Base-by-base conservation (phyloP, 2,888 invertebrate genomes). In the Uloborus plumipes region DNA sequence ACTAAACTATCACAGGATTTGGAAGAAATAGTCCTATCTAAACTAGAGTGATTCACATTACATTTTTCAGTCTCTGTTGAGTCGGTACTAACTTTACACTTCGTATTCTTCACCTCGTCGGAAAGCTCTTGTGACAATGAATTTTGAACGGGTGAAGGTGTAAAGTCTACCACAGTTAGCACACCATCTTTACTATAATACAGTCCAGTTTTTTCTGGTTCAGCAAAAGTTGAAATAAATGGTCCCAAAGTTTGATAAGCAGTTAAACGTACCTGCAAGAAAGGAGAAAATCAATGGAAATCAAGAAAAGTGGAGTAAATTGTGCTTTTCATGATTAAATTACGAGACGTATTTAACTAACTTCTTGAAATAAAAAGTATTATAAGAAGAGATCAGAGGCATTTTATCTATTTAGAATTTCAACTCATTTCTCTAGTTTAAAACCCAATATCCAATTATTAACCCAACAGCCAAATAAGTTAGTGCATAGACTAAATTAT, bases 221-320 rank as follows among this genome's bases (percentile, higher is more conserved):
- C 92, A 2, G 94, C 93, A 89, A 94, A 94, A 14, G 94, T 94
- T 0, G 94, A 92, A 86, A 95, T 94, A 88, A 95, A 94, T 53
- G 93, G 93, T 18, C 95, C 95, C 50, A 95, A 90, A 58, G 93
- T 92, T 78, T 82, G 82, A 72, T 92, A 94, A 4, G 94, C 94
- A 16, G 93, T 91, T 88, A 92, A 91, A 85, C 92, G 91, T 59
- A 94, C 94, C 93, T 93, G 92, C 16, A 62, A 62, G 16, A 20
- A 39, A 9, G 3, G 39, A 39, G 11, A 39, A 11, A 31, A 31
- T 31, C 9, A 39, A 39, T 39, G 39, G 9, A 39, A 39, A 39
- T 39, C 39, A 39, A 39, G 39, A 39, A 39, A 39, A 39, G 9
- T 9, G 26, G 9, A 39, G 39, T 7, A 39, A 39, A 39, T 7